Conservation (phyloP, 2,888 invertebrate genomes). For the Cheilosia pagana region DNA sequence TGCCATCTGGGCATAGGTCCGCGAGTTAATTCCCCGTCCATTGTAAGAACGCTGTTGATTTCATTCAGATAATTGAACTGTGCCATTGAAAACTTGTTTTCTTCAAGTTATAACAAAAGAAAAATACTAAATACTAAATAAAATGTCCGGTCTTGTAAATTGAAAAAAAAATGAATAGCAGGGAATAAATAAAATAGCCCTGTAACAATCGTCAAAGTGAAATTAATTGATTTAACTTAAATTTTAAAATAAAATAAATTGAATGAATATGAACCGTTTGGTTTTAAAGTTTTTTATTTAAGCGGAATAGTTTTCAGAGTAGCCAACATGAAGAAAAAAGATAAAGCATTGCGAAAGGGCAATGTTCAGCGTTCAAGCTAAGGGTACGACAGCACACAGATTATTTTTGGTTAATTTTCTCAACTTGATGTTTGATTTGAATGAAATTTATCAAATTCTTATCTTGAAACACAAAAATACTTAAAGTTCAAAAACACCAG, state of each 20-base stretch:
- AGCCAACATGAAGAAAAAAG: constrained; percentile 15
- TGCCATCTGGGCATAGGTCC: constrained; percentile 92
- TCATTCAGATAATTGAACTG: constrained; percentile 93
- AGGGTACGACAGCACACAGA: too few relatives aligned
- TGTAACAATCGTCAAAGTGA: neutral
- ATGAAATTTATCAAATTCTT: too few relatives aligned
- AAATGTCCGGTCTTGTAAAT: neutral
- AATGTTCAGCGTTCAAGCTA: constrained; percentile 10
- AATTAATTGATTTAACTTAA: neutral
- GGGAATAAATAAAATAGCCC: too few relatives aligned
- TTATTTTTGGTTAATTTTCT: too few relatives aligned
- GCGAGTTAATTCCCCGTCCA: constrained; percentile 91
- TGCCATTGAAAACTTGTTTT: constrained; percentile 85
- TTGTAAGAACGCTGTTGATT: constrained; percentile 89
- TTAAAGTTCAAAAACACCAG: too few relatives aligned
- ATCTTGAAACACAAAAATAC: too few relatives aligned
- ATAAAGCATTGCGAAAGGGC: neutral
- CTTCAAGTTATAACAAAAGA: neutral
- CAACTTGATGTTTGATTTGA: too few relatives aligned
- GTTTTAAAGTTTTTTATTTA: constrained; percentile 29
- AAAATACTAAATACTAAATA: neutral
- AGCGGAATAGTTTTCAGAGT: constrained; percentile 28
- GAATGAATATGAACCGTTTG: constrained; percentile 51
- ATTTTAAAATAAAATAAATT: neutral
- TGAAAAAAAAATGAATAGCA: neutral